Evolutionary conservation across 2,888 invertebrate species (phyloP).

Genomic region (Acronicta leporina): DNA sequence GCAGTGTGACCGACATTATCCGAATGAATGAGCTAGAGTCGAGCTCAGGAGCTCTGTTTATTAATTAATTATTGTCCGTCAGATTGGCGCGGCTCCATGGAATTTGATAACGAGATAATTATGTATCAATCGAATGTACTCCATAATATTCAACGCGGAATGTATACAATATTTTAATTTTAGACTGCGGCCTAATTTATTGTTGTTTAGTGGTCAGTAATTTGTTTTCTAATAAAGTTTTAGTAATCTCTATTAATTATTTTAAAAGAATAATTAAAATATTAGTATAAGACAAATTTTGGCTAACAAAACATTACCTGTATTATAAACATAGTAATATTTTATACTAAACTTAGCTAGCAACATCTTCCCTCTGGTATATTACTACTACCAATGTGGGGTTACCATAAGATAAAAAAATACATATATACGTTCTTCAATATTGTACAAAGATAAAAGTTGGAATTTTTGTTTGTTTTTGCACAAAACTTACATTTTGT

Average conservation of each 20-base stretch:
- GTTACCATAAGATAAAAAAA: constrained; percentile 21
- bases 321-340: background rate
- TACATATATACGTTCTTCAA: constrained; percentile 15
- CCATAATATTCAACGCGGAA: background rate
- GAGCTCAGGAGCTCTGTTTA: too few species aligned
- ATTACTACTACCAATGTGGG: background rate
- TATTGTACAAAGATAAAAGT: constrained; percentile 43
- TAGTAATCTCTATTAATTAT: constrained; percentile 5
- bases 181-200: constrained; percentile 22
- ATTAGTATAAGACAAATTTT: background rate
- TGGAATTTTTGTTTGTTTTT: constrained; percentile 1
- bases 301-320: background rate
- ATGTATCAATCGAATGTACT: too few species aligned
- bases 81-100: too few species aligned
- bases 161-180: constrained; percentile 4
- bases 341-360: constrained; percentile 1
- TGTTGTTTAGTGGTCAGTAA: constrained; percentile 8
- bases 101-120: too few species aligned
- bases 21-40: too few species aligned
- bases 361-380: background rate
- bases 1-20: too few species aligned
- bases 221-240: background rate
- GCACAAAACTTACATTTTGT: constrained; percentile 14
- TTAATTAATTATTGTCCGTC: too few species aligned
- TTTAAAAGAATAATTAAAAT: background rate